Percentiles rank a stretch among this genome's conserved stretches.
Evolutionary conservation across 2,888 invertebrate genomes (phyloP).

Genomic region (Pseudanteris insignis): DNA sequence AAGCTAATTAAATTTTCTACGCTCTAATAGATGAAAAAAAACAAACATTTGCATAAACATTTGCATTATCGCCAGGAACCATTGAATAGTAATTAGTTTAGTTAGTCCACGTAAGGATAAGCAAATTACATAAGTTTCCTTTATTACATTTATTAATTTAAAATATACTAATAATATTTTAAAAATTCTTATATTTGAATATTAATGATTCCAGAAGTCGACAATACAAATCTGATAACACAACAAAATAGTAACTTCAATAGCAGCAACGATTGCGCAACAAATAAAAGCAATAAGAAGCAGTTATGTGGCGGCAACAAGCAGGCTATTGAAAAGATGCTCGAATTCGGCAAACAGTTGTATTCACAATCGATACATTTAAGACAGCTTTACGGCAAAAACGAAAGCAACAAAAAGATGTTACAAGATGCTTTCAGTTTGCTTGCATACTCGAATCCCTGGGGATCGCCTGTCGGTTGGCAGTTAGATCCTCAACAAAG

Average conservation of each 20-base stretch:
- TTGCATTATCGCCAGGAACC: too few relatives aligned
- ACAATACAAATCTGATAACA: constrained; percentile 59
- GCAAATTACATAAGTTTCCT: too few relatives aligned
- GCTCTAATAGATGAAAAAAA: too few relatives aligned
- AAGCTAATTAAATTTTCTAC: too few relatives aligned
- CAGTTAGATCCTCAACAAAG: constrained; percentile 94
- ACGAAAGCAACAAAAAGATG: constrained; percentile 88
- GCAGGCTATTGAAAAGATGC: constrained; percentile 89
- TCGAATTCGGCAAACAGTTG: constrained; percentile 93
- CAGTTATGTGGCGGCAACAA: constrained; percentile 76
- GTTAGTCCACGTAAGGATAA: too few relatives aligned
- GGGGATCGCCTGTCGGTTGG: constrained; percentile 96
- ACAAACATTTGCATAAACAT: too few relatives aligned
- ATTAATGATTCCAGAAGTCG: constrained; percentile 69
- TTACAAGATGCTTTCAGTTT: constrained; percentile 97
- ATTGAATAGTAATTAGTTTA: too few relatives aligned
- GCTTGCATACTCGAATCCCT: constrained; percentile 96
- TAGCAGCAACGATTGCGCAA: constrained; percentile 49
- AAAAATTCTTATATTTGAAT: too few relatives aligned
- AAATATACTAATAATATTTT: too few relatives aligned
- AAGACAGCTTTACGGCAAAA: constrained; percentile 82
- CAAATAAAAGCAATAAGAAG: constrained; percentile 61
- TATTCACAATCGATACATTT: constrained; percentile 90
- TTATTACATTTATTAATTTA: neutral
- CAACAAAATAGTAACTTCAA: constrained; percentile 52